A percentile compares a stretch with the other conserved stretches of the same genome.
Conservation (phyloP, 2,797 vertebrate genomes). For the Pangasius sanitwongsei region DNA sequence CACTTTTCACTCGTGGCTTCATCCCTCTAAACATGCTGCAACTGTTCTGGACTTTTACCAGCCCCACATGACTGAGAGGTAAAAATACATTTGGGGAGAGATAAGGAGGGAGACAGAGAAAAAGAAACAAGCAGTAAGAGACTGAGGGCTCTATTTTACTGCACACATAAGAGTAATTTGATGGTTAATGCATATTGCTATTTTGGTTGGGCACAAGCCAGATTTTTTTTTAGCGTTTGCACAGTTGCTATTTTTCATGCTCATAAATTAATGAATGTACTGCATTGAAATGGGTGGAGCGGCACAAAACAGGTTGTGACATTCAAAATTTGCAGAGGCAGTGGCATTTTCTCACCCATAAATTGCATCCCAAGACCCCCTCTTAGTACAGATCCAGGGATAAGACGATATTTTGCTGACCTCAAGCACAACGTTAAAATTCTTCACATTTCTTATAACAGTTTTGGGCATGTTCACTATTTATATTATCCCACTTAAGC, state of each 20-base stretch:
- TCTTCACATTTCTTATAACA: not conserved
- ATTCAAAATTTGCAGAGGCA: not conserved
- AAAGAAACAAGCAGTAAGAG: conserved; percentile 33
- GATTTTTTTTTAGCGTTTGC: not conserved
- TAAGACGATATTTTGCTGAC: conserved; percentile 3
- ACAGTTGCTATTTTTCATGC: not conserved
- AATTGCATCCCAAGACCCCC: not conserved
- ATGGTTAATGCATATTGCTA: conserved; percentile 26
- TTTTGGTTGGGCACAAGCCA: conserved; percentile 23
- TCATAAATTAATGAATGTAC: conserved; percentile 20
- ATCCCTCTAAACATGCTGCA: conserved; percentile 76
- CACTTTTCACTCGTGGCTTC: conserved; percentile 77
- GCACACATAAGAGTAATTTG: conserved; percentile 18
- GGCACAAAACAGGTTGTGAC: conserved; percentile 10
- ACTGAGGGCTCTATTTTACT: conserved; percentile 6
- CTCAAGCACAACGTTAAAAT: not conserved
- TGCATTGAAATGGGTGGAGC: not conserved
- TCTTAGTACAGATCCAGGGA: not conserved
- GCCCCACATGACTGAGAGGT: conserved; percentile 76
- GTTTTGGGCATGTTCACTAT: not conserved
- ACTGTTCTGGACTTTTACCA: conserved; percentile 77
- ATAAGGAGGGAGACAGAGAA: conserved; percentile 56
- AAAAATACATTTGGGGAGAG: conserved; percentile 75
- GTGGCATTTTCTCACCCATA: conserved; percentile 11
- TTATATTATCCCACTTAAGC: not conserved